A percentile compares a stretch with the other conserved stretches of the same genome.
Conservation (phyloP, 2,888 invertebrate species). For the Tillus elongatus region DNA sequence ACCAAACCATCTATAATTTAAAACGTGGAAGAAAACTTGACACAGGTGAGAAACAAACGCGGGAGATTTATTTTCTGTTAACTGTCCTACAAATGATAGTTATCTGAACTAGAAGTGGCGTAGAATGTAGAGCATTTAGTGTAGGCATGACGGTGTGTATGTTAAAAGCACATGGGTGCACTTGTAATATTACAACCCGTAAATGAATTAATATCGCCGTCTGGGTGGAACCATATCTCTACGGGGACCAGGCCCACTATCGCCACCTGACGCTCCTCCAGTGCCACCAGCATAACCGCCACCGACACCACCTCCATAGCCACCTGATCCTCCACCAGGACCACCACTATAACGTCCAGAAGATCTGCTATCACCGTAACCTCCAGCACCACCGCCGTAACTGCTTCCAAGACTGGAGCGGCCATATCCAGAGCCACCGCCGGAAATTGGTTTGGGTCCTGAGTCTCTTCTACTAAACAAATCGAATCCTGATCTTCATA, state of each 20-base stretch:
- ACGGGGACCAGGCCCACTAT: slow-evolving; percentile 18
- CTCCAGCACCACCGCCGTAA: slow-evolving; percentile 16
- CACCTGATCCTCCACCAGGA: slow-evolving; percentile 18
- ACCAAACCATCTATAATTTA: too few relatives aligned
- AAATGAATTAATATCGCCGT: too few relatives aligned
- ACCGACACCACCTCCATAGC: too few relatives aligned
- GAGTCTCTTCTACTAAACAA: slow-evolving; percentile 36
- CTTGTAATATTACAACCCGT: too few relatives aligned
- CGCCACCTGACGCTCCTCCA: slow-evolving; percentile 22
- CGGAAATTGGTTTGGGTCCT: slow-evolving; percentile 28
- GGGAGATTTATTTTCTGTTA: too few relatives aligned
- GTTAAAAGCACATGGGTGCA: too few relatives aligned
- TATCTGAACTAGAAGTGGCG: too few relatives aligned
- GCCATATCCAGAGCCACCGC: slow-evolving; percentile 14
- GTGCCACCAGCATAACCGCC: slow-evolving; percentile 12
- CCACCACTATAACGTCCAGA: slow-evolving; percentile 18
- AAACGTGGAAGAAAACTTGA: too few relatives aligned
- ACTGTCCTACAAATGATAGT: too few relatives aligned
- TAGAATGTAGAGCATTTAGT: too few relatives aligned
- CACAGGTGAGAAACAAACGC: too few relatives aligned
- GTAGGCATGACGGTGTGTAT: too few relatives aligned
- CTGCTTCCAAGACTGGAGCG: slow-evolving; percentile 16
- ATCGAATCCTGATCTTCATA: slow-evolving; percentile 24
- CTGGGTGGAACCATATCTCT: slow-evolving; percentile 22
- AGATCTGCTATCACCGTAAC: slow-evolving; percentile 15